phyloP scores from a whole-genome alignment of 2,797 vertebrate species.

The Percopsis omiscomaycus region DNA sequence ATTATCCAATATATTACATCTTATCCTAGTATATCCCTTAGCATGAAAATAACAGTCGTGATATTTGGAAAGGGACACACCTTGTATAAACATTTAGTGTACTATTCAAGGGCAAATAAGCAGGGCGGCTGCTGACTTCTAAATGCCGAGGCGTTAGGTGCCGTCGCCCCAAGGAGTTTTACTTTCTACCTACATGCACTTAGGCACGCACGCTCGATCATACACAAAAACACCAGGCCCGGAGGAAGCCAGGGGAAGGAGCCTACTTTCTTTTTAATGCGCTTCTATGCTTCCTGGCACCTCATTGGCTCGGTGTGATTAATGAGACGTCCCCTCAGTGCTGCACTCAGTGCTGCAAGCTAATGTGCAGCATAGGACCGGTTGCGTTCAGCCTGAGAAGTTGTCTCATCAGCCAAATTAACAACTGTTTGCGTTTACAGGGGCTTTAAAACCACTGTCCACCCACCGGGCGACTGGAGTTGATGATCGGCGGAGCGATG shows the following conservation, averaged over 20 bases:
- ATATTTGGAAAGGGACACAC: neutral
- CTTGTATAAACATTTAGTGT: neutral
- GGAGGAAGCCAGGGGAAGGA: conserved; percentile 61
- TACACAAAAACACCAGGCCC: conserved; percentile 56
- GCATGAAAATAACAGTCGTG: neutral
- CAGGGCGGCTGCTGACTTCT: conserved; percentile 32
- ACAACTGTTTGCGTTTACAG: too few relatives aligned
- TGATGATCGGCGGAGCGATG: too few relatives aligned
- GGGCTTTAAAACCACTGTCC: too few relatives aligned
- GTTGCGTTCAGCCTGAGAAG: too few relatives aligned
- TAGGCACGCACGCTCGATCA: conserved; percentile 59
- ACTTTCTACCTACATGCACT: conserved; percentile 40
- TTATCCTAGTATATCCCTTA: neutral
- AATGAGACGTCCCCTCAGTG: conserved; percentile 43
- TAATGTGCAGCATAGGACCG: too few relatives aligned
- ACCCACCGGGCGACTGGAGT: too few relatives aligned
- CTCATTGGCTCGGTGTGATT: conserved; percentile 59
- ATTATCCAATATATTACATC: neutral
- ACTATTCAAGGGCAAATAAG: conserved; percentile 33
- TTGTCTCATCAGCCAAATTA: too few relatives aligned
- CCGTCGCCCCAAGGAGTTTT: conserved; percentile 37
- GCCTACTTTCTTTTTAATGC: conserved; percentile 60
- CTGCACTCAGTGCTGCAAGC: too few relatives aligned
- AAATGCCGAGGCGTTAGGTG: conserved; percentile 41
- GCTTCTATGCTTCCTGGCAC: conserved; percentile 55